These are phyloP conservation scores for Danaus chrysippus DNA, from an alignment of 2,888 invertebrate species.

Conservation along the genomic window DNA sequence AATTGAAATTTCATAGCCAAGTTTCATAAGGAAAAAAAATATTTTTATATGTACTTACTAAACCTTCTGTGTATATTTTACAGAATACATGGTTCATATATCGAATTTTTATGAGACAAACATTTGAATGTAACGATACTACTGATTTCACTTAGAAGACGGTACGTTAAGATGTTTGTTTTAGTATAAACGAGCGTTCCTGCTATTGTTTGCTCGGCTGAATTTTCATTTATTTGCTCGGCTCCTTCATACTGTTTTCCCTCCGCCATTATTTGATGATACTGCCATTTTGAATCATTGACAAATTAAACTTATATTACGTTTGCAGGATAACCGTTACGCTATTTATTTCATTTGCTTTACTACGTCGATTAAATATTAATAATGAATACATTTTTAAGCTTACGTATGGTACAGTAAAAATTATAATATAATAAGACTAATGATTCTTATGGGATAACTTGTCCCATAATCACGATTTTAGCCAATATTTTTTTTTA, in stretches of 20 bases:
- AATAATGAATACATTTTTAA: background rate
- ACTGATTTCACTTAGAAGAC: conserved; percentile 30
- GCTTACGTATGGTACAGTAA: background rate
- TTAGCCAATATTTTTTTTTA: too few relatives aligned
- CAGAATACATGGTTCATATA: background rate
- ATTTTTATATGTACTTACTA: too few relatives aligned
- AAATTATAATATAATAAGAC: too few relatives aligned
- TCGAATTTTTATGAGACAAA: conserved; percentile 22
- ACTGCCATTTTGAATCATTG: conserved; percentile 48
- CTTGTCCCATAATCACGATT: too few relatives aligned
- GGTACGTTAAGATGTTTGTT: conserved; percentile 52
- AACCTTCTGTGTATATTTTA: too few relatives aligned
- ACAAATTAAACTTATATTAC: conserved; percentile 23
- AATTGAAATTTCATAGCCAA: too few relatives aligned
- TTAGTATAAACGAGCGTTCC: conserved; percentile 43
- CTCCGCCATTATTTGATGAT: conserved; percentile 45
- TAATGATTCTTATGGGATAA: too few relatives aligned
- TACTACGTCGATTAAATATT: conserved; percentile 10
- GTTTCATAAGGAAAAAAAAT: too few relatives aligned
- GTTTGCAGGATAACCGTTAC: background rate
- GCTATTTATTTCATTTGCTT: conserved; percentile 17
- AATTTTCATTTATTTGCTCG: conserved; percentile 57
- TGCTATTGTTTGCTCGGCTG: conserved; percentile 51
- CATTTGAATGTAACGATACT: conserved; percentile 26
- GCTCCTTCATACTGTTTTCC: conserved; percentile 39